phyloP scores from a whole-genome alignment of 1,140 invertebrate genomes.

The Sipha flava region DNA sequence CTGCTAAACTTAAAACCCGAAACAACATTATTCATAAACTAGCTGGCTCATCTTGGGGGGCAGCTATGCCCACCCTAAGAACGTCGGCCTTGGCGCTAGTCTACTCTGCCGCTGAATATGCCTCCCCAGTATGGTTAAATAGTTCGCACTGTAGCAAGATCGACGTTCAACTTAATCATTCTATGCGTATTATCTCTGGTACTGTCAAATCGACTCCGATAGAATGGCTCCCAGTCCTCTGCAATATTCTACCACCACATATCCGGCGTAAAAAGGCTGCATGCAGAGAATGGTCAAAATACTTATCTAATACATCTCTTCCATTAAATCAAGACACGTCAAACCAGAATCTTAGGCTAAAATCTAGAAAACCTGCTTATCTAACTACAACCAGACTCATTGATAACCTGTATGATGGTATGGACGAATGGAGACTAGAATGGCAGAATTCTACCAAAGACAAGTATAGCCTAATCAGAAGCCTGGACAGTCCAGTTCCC shows the following conservation, averaged over 20 bases:
- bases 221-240: not conserved
- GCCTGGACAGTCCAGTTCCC: not conserved
- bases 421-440: not conserved
- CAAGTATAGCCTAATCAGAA: not conserved
- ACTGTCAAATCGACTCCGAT: slow-evolving; percentile 12
- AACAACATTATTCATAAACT: slow-evolving; percentile 30
- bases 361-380: not conserved
- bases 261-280: not conserved
- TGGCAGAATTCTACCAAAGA: not conserved
- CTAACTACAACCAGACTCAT: not conserved
- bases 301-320: not conserved
- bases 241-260: not conserved
- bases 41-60: not conserved
- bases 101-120: slow-evolving; percentile 34
- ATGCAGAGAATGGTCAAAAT: not conserved
- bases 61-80: not conserved
- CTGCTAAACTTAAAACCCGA: slow-evolving; percentile 4
- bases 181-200: slow-evolving; percentile 12
- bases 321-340: not conserved
- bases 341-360: not conserved
- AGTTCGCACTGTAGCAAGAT: not conserved
- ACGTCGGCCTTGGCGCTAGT: slow-evolving; percentile 27
- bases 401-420: not conserved
- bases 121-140: slow-evolving; percentile 18
- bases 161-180: slow-evolving; percentile 17